Conservation (phyloP, 1,140 invertebrate genomes). For the Nautilus pompilius region DNA sequence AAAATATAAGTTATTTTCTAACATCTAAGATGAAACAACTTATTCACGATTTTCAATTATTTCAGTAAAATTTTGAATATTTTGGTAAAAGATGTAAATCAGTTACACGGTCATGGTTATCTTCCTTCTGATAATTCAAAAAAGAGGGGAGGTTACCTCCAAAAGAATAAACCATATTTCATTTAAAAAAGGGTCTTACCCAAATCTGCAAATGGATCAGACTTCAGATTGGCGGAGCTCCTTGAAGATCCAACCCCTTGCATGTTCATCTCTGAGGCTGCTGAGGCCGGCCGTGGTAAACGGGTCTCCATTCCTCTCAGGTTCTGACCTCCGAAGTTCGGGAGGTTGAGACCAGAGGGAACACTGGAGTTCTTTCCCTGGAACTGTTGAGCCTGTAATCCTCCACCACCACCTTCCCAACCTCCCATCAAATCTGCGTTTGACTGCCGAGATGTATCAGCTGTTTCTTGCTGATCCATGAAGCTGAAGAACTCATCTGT, state of each 20-base stretch:
- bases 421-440: conserved; percentile 38
- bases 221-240: conserved; percentile 19
- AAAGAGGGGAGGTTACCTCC: no score
- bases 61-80: no score
- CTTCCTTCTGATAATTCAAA: no score
- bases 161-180: no score
- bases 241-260: not conserved
- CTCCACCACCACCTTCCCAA: no score
- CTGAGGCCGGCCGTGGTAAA: not conserved
- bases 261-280: conserved; percentile 1
- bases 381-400: no score
- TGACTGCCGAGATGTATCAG: conserved; percentile 11
- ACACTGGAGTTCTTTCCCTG: not conserved
- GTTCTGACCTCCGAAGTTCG: not conserved
- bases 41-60: no score
- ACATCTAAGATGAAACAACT: no score
- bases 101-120: no score
- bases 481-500: conserved; percentile 36
- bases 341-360: not conserved
- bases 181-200: no score
- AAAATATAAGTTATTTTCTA: no score
- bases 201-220: conserved; percentile 49
- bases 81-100: no score
- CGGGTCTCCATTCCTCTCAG: not conserved
- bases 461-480: conserved; percentile 29